phyloP scores from a whole-genome alignment of 2,113 vertebrate species.

The Strigops habroptila region DNA sequence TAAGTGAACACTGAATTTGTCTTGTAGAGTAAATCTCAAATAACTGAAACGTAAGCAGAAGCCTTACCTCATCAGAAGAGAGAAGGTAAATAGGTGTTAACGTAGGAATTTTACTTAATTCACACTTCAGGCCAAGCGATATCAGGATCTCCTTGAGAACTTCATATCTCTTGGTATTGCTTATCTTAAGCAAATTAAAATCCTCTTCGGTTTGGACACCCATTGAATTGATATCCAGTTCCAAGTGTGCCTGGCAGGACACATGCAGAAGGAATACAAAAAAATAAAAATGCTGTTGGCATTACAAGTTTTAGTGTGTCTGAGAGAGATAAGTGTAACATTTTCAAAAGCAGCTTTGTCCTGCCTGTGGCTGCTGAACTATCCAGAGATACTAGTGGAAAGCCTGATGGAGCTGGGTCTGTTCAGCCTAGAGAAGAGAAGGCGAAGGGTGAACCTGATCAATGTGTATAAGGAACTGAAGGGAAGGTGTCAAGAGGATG shows the following conservation, averaged over 20 bases:
- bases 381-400: neutral
- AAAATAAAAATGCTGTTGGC: neutral
- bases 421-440: neutral
- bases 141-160: conserved; percentile 83
- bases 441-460: neutral
- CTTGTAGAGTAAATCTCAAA: neutral
- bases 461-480: neutral
- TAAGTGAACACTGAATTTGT: neutral
- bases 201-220: conserved; percentile 50
- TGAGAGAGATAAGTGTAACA: neutral
- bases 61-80: conserved; percentile 75
- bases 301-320: neutral
- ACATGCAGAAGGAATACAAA: neutral
- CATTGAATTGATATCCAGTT: conserved; percentile 70
- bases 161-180: conserved; percentile 78
- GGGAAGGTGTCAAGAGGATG: neutral
- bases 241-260: conserved; percentile 80
- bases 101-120: conserved; percentile 40
- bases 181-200: conserved; percentile 82
- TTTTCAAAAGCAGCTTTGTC: neutral
- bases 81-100: conserved; percentile 82
- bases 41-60: neutral
- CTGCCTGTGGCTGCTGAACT: neutral
- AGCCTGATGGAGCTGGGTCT: neutral
- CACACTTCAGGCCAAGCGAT: conserved; percentile 83